Conservation (phyloP, 2,888 invertebrate genomes). For the Caenorhabditis drosophilae region DNA sequence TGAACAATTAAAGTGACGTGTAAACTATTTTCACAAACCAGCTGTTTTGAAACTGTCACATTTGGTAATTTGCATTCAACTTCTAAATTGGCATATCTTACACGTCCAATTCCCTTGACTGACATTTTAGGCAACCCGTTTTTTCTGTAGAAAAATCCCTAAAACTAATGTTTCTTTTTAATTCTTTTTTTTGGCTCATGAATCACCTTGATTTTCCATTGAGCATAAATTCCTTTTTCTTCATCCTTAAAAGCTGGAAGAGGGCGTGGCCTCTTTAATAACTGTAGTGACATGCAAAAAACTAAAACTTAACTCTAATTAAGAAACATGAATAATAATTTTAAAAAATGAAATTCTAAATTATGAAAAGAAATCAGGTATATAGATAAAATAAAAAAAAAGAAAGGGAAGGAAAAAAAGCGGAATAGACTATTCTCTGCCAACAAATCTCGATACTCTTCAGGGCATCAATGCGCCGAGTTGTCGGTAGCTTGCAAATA, state of each 20-base stretch:
- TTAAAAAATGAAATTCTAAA: constrained; percentile 1
- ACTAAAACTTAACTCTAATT: background rate
- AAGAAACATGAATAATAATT: background rate
- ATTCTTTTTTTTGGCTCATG: too few species aligned
- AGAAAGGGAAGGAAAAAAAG: background rate
- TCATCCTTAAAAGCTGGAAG: constrained; percentile 49
- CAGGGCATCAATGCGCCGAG: constrained; percentile 8
- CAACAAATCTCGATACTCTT: constrained; percentile 5
- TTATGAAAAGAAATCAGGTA: background rate
- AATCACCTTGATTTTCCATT: constrained; percentile 54
- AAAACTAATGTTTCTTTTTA: too few species aligned
- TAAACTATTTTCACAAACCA: constrained; percentile 7
- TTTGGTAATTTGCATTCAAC: constrained; percentile 40
- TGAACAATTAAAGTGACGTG: background rate
- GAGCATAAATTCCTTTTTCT: constrained; percentile 53
- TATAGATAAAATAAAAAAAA: background rate
- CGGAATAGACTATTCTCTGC: constrained; percentile 9
- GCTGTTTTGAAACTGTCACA: constrained; percentile 23
- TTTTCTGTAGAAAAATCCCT: constrained; percentile 45
- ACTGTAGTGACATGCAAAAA: constrained; percentile 35
- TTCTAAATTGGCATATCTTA: constrained; percentile 37
- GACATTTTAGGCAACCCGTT: constrained; percentile 38
- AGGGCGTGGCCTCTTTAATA: constrained; percentile 51
- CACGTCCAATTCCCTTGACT: constrained; percentile 42
- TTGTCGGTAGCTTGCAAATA: constrained; percentile 22